Conservation (phyloP, 2,888 invertebrate species). For the Trachelus troglodyta region DNA sequence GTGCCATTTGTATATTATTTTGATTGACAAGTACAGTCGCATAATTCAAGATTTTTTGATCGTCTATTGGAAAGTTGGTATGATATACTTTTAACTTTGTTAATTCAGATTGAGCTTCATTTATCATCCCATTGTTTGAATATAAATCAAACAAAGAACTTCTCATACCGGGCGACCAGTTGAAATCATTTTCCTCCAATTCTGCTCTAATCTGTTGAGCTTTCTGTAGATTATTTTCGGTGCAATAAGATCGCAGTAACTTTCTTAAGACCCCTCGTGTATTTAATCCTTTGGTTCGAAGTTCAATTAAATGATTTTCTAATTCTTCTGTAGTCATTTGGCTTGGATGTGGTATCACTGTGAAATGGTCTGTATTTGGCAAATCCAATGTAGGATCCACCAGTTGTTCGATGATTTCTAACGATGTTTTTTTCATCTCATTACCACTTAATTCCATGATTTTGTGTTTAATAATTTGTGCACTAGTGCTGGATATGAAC, state of each 20-base stretch:
- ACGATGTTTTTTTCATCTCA: constrained; percentile 9
- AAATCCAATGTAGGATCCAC: neutral
- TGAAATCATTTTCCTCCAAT: constrained; percentile 67
- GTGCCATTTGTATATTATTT: constrained; percentile 65
- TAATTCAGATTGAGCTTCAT: constrained; percentile 69
- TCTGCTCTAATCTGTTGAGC: constrained; percentile 70
- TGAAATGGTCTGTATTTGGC: neutral
- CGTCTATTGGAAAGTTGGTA: constrained; percentile 73
- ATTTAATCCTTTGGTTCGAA: constrained; percentile 76
- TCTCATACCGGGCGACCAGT: constrained; percentile 73
- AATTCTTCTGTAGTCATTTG: constrained; percentile 74
- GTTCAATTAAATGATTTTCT: constrained; percentile 73
- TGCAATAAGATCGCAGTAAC: constrained; percentile 72
- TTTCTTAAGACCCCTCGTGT: constrained; percentile 75
- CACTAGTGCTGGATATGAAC: constrained; percentile 35
- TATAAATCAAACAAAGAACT: constrained; percentile 73
- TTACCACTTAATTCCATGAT: constrained; percentile 15
- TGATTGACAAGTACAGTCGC: constrained; percentile 70
- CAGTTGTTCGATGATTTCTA: constrained; percentile 27
- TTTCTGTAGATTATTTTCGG: constrained; percentile 69
- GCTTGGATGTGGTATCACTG: constrained; percentile 53
- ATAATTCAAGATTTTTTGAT: constrained; percentile 75
- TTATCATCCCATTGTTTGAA: constrained; percentile 70
- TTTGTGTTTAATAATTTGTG: constrained; percentile 31
- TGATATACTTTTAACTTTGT: constrained; percentile 68